These are phyloP conservation scores for Poeciliopsis infans DNA, from an alignment of 2,797 vertebrate genomes.

Conservation along the genomic window DNA sequence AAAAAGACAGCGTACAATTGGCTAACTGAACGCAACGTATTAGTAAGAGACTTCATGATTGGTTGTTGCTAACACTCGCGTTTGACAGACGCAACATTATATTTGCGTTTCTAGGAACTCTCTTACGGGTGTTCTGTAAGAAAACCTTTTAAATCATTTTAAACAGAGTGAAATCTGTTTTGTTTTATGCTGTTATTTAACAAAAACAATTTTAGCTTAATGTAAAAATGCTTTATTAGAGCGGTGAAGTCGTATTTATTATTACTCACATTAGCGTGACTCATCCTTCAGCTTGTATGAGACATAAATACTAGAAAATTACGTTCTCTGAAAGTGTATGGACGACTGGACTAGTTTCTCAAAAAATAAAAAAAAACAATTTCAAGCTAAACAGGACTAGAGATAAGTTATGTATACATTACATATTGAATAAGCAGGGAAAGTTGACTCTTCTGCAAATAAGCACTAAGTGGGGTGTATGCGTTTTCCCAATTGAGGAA, in stretches of 20 bases:
- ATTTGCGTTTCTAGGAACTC: conserved; percentile 4
- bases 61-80: conserved; percentile 39
- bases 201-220: neutral
- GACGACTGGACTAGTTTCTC: too few relatives aligned
- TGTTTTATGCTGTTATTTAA: fast-evolving
- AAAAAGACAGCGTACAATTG: conserved; percentile 50
- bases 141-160: conserved; percentile 1
- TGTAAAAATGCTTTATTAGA: neutral
- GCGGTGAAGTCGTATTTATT: conserved; percentile 8
- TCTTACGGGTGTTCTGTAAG: neutral
- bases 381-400: neutral
- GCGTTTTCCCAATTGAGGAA: conserved; percentile 42
- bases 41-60: conserved; percentile 43
- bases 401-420: neutral
- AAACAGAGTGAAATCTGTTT: neutral
- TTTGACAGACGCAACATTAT: conserved; percentile 29
- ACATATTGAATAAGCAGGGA: neutral
- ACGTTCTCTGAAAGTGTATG: neutral
- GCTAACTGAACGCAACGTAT: neutral
- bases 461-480: neutral
- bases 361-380: neutral
- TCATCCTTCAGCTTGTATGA: conserved; percentile 22
- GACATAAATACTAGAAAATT: neutral
- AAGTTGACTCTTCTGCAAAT: neutral
- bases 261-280: conserved; percentile 27